Evolutionary conservation across 2,888 invertebrate genomes (phyloP).

Genomic region (Frankliniella fusca): DNA sequence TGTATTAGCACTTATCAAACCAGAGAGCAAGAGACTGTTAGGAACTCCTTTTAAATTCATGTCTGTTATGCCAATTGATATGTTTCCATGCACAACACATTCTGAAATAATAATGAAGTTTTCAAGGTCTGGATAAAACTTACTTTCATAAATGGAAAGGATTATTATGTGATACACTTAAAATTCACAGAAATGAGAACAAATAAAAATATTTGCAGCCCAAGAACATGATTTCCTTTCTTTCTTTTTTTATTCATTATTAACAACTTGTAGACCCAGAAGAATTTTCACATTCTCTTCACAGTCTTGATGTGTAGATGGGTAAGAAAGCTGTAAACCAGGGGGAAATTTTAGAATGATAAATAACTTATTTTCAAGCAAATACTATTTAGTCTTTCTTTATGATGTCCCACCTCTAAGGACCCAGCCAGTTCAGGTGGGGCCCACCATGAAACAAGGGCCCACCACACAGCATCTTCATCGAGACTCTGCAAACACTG

Average conservation of each 20-base stretch:
- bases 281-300: neutral
- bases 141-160: too few species aligned
- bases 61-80: slow-evolving; percentile 82
- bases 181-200: neutral
- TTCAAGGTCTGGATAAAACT: slow-evolving; percentile 47
- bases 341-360: neutral
- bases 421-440: neutral
- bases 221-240: neutral
- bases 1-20: slow-evolving; percentile 76
- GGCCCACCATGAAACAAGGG: neutral
- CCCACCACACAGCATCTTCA: slow-evolving; percentile 9
- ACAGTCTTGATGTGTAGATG: neutral
- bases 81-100: slow-evolving; percentile 94
- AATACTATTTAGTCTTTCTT: neutral
- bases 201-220: neutral
- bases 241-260: neutral
- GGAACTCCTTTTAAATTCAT: slow-evolving; percentile 79
- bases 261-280: neutral
- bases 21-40: slow-evolving; percentile 71
- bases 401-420: neutral
- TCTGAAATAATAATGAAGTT: slow-evolving; percentile 85
- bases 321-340: neutral
- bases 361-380: neutral
- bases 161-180: neutral
- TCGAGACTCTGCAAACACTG: neutral